These are phyloP conservation scores for Turritopsis rubra DNA, from an alignment of 30 jellyfish, hydroid and myxozoan genomes.

Conservation along the genomic window DNA sequence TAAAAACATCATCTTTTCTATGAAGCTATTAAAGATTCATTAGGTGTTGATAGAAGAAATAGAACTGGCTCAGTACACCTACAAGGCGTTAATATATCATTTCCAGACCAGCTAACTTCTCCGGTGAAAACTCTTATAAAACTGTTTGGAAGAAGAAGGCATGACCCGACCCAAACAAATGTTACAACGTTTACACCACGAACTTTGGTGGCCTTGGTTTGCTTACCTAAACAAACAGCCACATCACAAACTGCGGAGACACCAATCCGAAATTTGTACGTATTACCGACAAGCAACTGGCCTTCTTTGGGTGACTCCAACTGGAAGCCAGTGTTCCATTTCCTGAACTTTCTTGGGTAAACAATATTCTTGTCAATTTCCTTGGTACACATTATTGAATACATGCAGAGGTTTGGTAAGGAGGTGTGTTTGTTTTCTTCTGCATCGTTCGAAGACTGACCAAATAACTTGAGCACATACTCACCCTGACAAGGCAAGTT, in stretches of 20 bases:
- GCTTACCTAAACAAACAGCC: slow-evolving; percentile 42
- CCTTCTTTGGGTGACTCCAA: slow-evolving; percentile 57
- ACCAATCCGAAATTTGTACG: slow-evolving; percentile 24
- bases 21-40: no score
- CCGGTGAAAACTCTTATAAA: no score
- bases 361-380: slow-evolving; percentile 10
- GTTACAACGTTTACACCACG: no score
- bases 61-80: no score
- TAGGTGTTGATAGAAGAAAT: no score
- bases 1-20: no score
- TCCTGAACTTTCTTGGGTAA: slow-evolving; percentile 50
- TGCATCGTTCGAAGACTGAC: slow-evolving; percentile 28
- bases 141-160: no score
- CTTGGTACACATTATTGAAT: slow-evolving; percentile 17
- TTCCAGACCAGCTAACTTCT: no score
- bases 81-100: no score
- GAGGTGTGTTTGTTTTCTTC: slow-evolving; percentile 26
- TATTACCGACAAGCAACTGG: slow-evolving; percentile 11
- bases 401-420: slow-evolving; percentile 7
- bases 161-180: no score
- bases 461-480: slow-evolving; percentile 42
- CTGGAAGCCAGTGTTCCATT: slow-evolving; percentile 51
- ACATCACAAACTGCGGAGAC: slow-evolving; percentile 47
- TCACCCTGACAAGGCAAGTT: slow-evolving; percentile 44
- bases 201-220: no score